These are phyloP conservation scores for Myotis lucifugus DNA, from an alignment of 2,113 vertebrate genomes.

Conservation along the genomic window DNA sequence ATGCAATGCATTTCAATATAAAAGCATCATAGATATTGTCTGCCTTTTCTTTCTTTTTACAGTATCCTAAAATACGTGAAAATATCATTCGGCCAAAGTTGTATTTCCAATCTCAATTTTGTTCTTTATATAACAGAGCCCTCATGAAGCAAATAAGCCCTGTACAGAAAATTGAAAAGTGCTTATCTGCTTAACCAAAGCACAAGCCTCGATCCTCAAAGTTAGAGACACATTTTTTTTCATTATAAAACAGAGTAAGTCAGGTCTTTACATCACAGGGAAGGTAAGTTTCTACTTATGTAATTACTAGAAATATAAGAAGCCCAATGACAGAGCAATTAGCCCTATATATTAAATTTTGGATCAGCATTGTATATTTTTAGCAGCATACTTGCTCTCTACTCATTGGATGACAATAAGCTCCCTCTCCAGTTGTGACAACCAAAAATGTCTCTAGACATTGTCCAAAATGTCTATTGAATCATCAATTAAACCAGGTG, in stretches of 20 bases:
- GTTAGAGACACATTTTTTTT: constrained; percentile 57
- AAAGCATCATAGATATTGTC: neutral
- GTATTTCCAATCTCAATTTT: constrained; percentile 67
- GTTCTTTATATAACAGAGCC: constrained; percentile 57
- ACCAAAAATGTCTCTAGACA: neutral
- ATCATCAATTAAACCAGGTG: neutral
- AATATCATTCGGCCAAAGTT: constrained; percentile 68
- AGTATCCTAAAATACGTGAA: constrained; percentile 53
- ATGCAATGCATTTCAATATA: constrained; percentile 39
- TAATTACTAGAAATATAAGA: constrained; percentile 34
- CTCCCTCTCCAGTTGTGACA: neutral
- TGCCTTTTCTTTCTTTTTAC: constrained; percentile 5
- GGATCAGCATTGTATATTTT: neutral
- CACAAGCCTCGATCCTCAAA: constrained; percentile 59
- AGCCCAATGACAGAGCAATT: neutral
- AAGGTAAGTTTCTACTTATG: neutral
- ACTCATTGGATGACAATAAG: neutral
- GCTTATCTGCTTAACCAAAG: constrained; percentile 78
- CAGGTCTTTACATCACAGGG: constrained; percentile 21
- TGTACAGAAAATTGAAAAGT: constrained; percentile 78
- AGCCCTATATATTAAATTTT: constrained; percentile 41
- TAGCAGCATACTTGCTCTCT: neutral
- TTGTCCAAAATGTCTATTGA: neutral
- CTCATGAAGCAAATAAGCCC: constrained; percentile 65
- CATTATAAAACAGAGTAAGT: constrained; percentile 52